Evolutionary conservation across 2,113 vertebrate genomes (phyloP).

Genomic region (Cebidichthys violaceus): DNA sequence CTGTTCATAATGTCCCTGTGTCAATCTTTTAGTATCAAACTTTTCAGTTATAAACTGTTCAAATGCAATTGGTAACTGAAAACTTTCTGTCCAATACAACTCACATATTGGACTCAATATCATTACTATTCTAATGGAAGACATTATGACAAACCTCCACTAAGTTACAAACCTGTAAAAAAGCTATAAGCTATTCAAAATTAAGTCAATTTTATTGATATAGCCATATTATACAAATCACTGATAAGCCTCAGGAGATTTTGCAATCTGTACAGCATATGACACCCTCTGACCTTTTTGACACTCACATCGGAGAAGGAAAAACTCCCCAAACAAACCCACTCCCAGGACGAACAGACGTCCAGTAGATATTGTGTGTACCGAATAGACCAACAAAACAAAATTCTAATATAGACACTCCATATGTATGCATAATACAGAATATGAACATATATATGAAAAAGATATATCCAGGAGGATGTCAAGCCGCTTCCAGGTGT

Average conservation of each 20-base stretch:
- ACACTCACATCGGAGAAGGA: not conserved
- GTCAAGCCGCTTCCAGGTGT: not conserved
- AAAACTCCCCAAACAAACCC: not conserved
- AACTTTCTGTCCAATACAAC: not conserved
- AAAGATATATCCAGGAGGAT: too few relatives aligned
- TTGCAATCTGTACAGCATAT: not conserved
- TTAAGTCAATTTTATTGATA: not conserved
- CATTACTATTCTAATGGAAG: too few relatives aligned
- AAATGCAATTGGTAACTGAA: not conserved
- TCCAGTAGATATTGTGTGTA: not conserved
- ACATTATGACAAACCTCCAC: not conserved
- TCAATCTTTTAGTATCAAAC: conserved; percentile 19
- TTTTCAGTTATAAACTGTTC: not conserved
- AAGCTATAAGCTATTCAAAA: not conserved
- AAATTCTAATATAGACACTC: not conserved
- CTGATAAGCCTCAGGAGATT: not conserved
- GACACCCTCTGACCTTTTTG: not conserved
- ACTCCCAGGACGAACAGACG: not conserved
- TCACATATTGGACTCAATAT: not conserved
- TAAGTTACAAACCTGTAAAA: not conserved
- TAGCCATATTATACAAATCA: not conserved
- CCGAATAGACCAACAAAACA: not conserved
- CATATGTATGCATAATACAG: not conserved
- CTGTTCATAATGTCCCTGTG: not conserved
- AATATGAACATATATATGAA: too few relatives aligned